Evolutionary conservation across 2,888 invertebrate species (phyloP).

Genomic region (Kuschelorhynchus macadamiae): DNA sequence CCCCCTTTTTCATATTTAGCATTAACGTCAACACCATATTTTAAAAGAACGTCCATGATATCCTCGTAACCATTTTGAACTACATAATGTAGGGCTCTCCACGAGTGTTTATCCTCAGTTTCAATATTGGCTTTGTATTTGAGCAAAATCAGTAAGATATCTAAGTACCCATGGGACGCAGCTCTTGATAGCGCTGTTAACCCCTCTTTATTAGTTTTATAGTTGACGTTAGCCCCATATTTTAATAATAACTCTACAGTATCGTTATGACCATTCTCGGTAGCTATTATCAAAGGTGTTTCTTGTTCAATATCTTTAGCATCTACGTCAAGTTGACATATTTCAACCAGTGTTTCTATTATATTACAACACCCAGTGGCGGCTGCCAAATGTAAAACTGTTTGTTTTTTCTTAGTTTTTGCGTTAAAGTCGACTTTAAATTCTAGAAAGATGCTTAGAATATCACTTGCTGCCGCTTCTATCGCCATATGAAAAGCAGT

Average conservation of each 20-base stretch:
- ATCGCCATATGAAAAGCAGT: constrained; percentile 2
- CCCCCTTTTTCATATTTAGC: constrained; percentile 1
- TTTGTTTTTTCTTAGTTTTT: constrained; percentile 10
- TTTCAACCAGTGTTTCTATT: background rate
- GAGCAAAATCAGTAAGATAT: background rate
- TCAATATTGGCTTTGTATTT: background rate
- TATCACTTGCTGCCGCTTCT: background rate
- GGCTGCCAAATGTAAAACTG: constrained; percentile 48
- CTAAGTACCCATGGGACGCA: background rate
- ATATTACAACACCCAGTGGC: constrained; percentile 15
- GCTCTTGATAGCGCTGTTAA: background rate
- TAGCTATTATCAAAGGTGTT: constrained; percentile 4
- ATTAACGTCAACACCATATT: constrained; percentile 6
- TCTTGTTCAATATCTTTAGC: constrained; percentile 1
- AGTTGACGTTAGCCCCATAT: background rate
- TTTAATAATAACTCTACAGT: background rate
- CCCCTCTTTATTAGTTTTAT: background rate
- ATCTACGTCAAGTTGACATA: background rate
- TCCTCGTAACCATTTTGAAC: constrained; percentile 5
- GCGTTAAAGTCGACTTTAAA: background rate
- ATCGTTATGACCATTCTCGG: constrained; percentile 6
- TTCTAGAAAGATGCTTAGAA: background rate
- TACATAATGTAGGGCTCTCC: constrained; percentile 4
- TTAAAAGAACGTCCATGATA: background rate
- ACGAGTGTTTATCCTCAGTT: background rate